Base-by-base conservation (phyloP, 30 jellyfish, hydroid and myxozoan species). In the Mastigias papua region DNA sequence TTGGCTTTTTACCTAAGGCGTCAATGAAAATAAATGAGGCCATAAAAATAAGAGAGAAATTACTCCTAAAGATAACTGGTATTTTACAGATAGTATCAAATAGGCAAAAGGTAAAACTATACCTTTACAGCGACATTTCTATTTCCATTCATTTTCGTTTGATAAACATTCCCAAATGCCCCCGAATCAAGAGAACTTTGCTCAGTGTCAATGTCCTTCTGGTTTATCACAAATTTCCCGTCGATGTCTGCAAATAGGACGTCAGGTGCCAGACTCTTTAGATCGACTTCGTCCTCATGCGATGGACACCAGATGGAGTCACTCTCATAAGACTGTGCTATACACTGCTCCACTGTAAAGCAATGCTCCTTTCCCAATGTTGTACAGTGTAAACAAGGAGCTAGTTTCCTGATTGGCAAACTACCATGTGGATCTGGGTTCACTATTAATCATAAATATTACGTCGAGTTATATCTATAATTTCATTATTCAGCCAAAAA, bases 171-270 rank as follows among this genome's bases (percentile, higher is more conserved):
- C 7, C 97, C 95, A 89, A 89, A 94, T 2, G 97, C 73, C 25
- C 98, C 98, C 17, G 87, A 92, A n/a, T 96, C 98, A 17, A 94
- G 96, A 46, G 33, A 62, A 34, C 23, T 80, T n/a, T 84, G 91
- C 66, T 35, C 31, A 37, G 20, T 80, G n/a, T 68, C 93, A 15
- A 79, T 32, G 16, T 87, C 96, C 26, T 60, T 78, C 37, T 89
- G 95, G 1, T 73, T 31, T 27, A 78, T 78, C 74, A 94, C n/a
- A n/a, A 76, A 80, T 34, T 63, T 86, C 22, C 88, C 97, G 42
- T 87, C 97, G 26, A 94, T 62, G 54, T 94, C 98, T 28, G 94
- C 95, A 27, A 94, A 86, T 42, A 94, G 73, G 35, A 87, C 96
- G 75, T 94, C 98, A 0, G 98, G 98, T 48, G 98, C 97, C 1